Evolutionary conservation across 2,113 vertebrate species (phyloP).

Genomic region (Chloropsis hardwickii): DNA sequence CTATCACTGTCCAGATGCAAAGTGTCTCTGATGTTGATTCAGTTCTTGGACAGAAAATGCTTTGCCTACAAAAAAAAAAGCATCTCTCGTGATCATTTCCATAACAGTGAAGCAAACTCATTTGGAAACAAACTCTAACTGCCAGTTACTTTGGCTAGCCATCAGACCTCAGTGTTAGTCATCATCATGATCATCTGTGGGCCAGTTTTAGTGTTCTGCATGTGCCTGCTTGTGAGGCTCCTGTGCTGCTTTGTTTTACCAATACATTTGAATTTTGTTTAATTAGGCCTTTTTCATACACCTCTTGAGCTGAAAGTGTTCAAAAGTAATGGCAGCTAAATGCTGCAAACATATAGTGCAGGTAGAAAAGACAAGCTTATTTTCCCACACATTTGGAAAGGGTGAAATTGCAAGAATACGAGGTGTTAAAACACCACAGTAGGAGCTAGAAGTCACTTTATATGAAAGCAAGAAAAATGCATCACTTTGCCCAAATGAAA

Average conservation of each 20-base stretch:
- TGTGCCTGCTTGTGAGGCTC: neutral
- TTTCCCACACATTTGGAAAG: neutral
- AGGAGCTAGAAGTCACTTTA: neutral
- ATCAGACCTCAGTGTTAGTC: neutral
- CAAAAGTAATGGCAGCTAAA: neutral
- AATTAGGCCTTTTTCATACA: neutral
- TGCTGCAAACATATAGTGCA: neutral
- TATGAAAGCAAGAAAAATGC: neutral
- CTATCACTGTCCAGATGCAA: neutral
- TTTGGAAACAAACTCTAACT: neutral
- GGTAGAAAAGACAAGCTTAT: neutral
- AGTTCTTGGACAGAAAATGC: neutral
- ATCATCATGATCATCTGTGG: neutral
- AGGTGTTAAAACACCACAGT: neutral
- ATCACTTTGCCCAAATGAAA: neutral
- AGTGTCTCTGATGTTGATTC: slow-evolving; percentile 11
- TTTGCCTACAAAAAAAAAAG: neutral
- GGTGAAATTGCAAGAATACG: neutral
- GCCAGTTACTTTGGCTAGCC: neutral
- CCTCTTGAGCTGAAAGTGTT: neutral
- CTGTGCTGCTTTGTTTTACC: neutral
- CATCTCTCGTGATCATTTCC: neutral
- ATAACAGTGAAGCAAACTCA: neutral
- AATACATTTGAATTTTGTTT: neutral
- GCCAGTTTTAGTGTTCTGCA: neutral